phyloP scores from a whole-genome alignment of 2,113 vertebrate genomes.

The Xiphophorus maculatus region DNA sequence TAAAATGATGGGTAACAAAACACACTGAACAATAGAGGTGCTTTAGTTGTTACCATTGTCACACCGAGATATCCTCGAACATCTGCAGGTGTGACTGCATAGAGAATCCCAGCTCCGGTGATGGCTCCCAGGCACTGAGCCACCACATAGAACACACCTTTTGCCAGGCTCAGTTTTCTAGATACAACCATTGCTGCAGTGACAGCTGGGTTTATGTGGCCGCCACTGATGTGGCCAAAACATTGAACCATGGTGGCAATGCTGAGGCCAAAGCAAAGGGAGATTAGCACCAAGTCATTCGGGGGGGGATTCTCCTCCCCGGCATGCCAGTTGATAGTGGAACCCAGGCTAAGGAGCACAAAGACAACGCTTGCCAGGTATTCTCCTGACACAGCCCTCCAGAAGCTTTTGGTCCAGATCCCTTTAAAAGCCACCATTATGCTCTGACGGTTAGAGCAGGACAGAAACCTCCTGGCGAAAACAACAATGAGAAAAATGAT shows the following conservation, averaged over 20 bases:
- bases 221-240: conserved; percentile 95
- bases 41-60: conserved; percentile 82
- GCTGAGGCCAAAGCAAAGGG: conserved; percentile 95
- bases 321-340: conserved; percentile 91
- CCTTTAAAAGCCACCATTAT: conserved; percentile 95
- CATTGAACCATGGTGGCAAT: conserved; percentile 98
- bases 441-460: conserved; percentile 79
- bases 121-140: conserved; percentile 94
- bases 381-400: conserved; percentile 92
- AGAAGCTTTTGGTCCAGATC: conserved; percentile 96
- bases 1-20: background rate
- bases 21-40: background rate
- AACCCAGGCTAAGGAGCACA: conserved; percentile 91
- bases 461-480: conserved; percentile 86
- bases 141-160: conserved; percentile 89
- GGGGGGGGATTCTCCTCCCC: conserved; percentile 82
- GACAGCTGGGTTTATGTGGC: conserved; percentile 95
- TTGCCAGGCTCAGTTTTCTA: conserved; percentile 91
- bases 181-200: conserved; percentile 93
- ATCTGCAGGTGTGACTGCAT: conserved; percentile 86
- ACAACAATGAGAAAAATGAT: conserved; percentile 67
- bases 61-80: conserved; percentile 87
- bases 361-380: conserved; percentile 94
- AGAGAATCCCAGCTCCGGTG: conserved; percentile 88
- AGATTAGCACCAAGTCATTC: conserved; percentile 90